Conservation (phyloP, 2,113 vertebrate genomes). For the Shinisaurus crocodilurus region DNA sequence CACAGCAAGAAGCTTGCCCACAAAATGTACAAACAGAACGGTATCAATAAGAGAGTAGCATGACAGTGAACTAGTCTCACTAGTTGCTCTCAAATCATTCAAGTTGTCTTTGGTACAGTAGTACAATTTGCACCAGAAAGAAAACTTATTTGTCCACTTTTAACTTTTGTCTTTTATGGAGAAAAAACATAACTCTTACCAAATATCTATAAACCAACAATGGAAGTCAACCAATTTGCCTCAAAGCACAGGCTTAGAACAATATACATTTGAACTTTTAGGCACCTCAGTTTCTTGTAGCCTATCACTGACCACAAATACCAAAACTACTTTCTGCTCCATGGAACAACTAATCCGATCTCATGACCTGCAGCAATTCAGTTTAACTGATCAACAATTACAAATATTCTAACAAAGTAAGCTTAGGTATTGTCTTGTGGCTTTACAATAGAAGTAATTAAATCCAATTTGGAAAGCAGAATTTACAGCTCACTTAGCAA, state of each 20-base stretch:
- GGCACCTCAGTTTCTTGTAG: constrained; percentile 52
- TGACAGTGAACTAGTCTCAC: neutral
- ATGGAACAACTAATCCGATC: constrained; percentile 69
- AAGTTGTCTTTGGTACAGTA: neutral
- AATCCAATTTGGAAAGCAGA: constrained; percentile 74
- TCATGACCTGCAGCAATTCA: constrained; percentile 72
- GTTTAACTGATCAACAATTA: constrained; percentile 74
- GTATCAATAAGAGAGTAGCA: neutral
- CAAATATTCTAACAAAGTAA: constrained; percentile 76
- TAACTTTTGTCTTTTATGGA: neutral
- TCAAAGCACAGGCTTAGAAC: constrained; percentile 13
- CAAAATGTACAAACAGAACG: neutral
- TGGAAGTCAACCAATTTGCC: neutral
- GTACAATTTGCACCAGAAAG: neutral
- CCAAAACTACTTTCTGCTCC: constrained; percentile 51
- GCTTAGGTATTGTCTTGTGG: constrained; percentile 73
- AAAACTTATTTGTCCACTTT: neutral
- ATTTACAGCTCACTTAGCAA: constrained; percentile 73
- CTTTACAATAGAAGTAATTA: constrained; percentile 74
- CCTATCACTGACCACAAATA: constrained; percentile 44
- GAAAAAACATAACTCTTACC: neutral
- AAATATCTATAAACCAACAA: neutral
- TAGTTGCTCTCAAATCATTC: neutral
- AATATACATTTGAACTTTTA: constrained; percentile 28
- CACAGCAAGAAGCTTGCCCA: neutral